Evolutionary conservation across 53 echinoderm and acorn worm genomes (phyloP).

Genomic region (Apostichopus leukothele): DNA sequence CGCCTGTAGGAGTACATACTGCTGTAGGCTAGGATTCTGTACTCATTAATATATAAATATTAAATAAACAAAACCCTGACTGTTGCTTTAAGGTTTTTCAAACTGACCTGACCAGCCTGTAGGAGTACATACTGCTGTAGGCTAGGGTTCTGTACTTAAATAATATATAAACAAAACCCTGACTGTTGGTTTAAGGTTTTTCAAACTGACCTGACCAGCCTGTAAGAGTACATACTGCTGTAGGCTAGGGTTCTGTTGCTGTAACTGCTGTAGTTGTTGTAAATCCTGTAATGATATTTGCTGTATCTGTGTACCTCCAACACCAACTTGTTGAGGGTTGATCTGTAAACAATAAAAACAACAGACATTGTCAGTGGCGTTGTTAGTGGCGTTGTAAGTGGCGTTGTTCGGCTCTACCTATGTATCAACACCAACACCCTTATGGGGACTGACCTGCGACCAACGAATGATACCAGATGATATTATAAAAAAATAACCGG

Average conservation of each 20-base stretch:
- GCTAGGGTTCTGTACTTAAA: constrained; percentile 57
- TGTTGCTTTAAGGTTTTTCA: too few relatives aligned
- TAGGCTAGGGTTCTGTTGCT: constrained; percentile 75
- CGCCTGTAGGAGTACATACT: constrained; percentile 90
- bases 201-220: constrained; percentile 66
- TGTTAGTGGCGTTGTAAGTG: too few relatives aligned
- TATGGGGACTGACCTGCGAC: too few relatives aligned
- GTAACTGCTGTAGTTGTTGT: constrained; percentile 85
- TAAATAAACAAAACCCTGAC: too few relatives aligned
- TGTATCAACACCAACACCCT: too few relatives aligned
- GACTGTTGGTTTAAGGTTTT: too few relatives aligned
- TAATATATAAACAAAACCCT: too few relatives aligned
- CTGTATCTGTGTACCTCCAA: constrained; percentile 71
- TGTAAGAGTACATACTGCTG: constrained; percentile 98
- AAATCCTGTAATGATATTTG: constrained; percentile 86
- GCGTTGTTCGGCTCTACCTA: too few relatives aligned
- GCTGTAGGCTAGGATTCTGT: constrained; percentile 81
- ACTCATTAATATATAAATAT: too few relatives aligned
- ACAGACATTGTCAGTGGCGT: too few relatives aligned
- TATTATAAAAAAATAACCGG: too few relatives aligned
- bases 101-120: constrained; percentile 76
- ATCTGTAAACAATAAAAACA: constrained; percentile 43
- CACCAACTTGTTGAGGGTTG: constrained; percentile 65
- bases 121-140: constrained; percentile 96
- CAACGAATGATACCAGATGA: too few relatives aligned